phyloP scores from a whole-genome alignment of 2,113 vertebrate genomes.

The Anthoscopus minutus region DNA sequence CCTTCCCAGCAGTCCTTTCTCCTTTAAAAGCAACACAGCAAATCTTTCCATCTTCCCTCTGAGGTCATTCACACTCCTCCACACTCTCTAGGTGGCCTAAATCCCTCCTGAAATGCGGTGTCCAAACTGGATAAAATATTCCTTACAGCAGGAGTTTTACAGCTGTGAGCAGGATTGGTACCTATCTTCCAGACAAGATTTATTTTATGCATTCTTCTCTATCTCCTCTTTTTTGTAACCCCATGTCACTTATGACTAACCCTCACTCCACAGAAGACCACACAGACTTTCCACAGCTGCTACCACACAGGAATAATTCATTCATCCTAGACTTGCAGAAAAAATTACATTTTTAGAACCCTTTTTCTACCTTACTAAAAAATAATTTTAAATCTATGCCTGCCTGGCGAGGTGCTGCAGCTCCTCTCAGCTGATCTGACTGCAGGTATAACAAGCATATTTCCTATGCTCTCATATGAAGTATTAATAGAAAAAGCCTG shows the following conservation, averaged over 20 bases:
- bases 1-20: background rate
- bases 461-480: background rate
- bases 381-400: background rate
- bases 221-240: background rate
- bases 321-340: background rate
- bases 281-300: background rate
- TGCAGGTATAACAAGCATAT: background rate
- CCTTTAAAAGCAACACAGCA: background rate
- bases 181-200: background rate
- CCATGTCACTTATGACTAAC: background rate
- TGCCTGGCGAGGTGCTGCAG: background rate
- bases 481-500: background rate
- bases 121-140: background rate
- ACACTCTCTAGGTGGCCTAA: background rate
- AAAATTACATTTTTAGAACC: background rate
- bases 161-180: background rate
- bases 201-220: background rate
- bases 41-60: background rate
- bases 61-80: slow-evolving; percentile 13
- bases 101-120: background rate
- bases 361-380: background rate
- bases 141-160: background rate
- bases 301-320: background rate
- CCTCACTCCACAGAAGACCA: background rate
- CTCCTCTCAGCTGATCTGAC: background rate